These are phyloP conservation scores for Andrena haemorrhoa DNA, from an alignment of 2,888 invertebrate species.

Conservation along the genomic window DNA sequence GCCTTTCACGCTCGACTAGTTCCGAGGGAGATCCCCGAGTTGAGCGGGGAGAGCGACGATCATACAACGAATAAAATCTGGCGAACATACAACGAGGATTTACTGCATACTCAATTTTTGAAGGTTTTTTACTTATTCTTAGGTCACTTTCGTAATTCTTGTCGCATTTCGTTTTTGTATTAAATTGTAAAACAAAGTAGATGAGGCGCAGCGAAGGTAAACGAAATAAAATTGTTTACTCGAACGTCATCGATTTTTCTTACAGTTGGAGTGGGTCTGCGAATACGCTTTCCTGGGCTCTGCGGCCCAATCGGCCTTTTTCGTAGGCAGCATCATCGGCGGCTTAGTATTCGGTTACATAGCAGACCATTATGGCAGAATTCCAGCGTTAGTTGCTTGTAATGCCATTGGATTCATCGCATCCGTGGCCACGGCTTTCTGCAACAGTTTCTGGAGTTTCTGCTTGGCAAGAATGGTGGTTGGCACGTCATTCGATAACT, in stretches of 20 bases:
- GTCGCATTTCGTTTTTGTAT: too few species aligned
- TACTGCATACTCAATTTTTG: too few species aligned
- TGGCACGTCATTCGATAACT: conserved; percentile 95
- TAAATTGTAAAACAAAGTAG: too few species aligned
- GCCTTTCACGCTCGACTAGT: too few species aligned
- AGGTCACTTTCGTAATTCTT: too few species aligned
- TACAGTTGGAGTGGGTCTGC: conserved; percentile 94
- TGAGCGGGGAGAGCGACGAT: too few species aligned
- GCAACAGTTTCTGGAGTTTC: conserved; percentile 91
- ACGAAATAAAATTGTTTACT: not conserved
- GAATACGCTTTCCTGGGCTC: conserved; percentile 92
- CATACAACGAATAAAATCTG: too few species aligned
- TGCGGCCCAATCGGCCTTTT: conserved; percentile 94
- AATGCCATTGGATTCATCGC: conserved; percentile 91
- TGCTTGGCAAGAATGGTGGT: conserved; percentile 92
- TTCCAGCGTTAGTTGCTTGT: conserved; percentile 93
- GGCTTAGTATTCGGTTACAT: conserved; percentile 95
- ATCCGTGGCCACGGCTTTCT: conserved; percentile 91
- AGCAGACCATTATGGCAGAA: conserved; percentile 94
- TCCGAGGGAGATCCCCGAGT: too few species aligned
- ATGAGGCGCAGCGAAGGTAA: too few species aligned
- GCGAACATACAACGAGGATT: too few species aligned
- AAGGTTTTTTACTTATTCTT: too few species aligned
- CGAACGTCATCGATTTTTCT: not conserved
- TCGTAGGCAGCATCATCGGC: conserved; percentile 94